Evolutionary conservation across 2,797 vertebrate species (phyloP), one percentile per base, ranked within the genome.

Genomic region (Dendrocincla fuliginosa): DNA sequence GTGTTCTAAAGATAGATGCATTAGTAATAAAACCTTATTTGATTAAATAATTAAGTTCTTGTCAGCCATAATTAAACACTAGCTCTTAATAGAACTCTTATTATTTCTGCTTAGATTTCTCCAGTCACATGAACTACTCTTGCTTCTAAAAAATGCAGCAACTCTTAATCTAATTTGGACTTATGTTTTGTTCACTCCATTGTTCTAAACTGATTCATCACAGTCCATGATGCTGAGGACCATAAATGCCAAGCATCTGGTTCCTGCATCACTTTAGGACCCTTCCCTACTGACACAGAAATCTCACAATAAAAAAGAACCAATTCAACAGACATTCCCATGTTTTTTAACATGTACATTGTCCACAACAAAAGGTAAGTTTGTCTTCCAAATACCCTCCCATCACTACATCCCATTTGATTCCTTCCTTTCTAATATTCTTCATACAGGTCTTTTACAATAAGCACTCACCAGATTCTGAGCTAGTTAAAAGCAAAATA

Each of bases 41-140:
- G 82, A 95, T 96, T 94, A 83, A 92, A 95, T 91, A 95, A 97
- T 94, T 87, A 83, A 78, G 57, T 87, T 84, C 75, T 89, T 91
- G 78, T 92, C 84, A 95, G 20, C 69, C 30, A 33, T 91, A 94
- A 95, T 92, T 96, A 92, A 95, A 86, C 35, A 69, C 25, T 47
- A 81, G 16, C 28, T 87, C 68, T 85, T 92, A 87, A 84, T 32
- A 91, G 64, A 90, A 68, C 39, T 37, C 50, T 61, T 89, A 93
- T 92, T 96, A 84, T 94, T 96, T 91, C 82, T 95, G 75, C 90
- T 68, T 68, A 75, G 71, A 64, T 94, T 91, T 85, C 71, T 96
- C 67, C 64, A 32, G 42, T 91, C 69, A 53, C 30, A 80, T 37
- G 87, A 85, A 77, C 15, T 46, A 42, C 28, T 89, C 44, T 20